Base-by-base conservation (phyloP, 2,888 invertebrate genomes). In the Zeuzera pyrina region DNA sequence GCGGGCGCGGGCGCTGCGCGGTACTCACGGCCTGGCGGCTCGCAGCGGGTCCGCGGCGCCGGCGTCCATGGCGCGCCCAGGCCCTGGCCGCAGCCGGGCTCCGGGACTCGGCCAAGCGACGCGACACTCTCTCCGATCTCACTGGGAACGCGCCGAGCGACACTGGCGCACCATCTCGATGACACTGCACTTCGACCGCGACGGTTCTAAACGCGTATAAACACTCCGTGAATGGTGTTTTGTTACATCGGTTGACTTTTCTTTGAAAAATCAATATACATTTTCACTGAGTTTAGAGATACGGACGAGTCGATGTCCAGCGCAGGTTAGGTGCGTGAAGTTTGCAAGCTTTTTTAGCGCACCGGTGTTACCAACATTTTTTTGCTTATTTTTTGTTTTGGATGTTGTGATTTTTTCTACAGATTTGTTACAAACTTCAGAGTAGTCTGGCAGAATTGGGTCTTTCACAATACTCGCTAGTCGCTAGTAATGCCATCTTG, bases 241-340 rank as follows among this genome's bases (percentile, higher is more conserved):
- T 81, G 81, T 83, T 83, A 84, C 84, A 81, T 83, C 65, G 73
- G 81, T 76, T 77, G 79, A 84, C 78, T 84, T 84, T 83, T 83
- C 84, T 83, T 81, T 83, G 83, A 84, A 84, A 84, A 84, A 84
- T 84, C 84, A 84, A 84, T 84, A 84, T 78, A 83, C 84, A 84
- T 84, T 84, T 84, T 83, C 81, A 76, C 77, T 73, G 77, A 77
- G 78, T 81, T 72, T 70, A 63, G 77, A 72, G 64, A 72, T 74
- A 78, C 73, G 76, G 76, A 78, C 83, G 84, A 83, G 84, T 84
- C 83, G 84, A 84, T 83, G 84, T 84, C 84, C 84, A 84, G 84
- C 84, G 84, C 84, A 84, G 84, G 79, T 83, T 81, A 81, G 72
- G 73, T 79, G 81, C 84, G 78, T 84, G 84, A 84, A 84, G 84